Percentiles rank a stretch among this genome's conserved stretches.
Evolutionary conservation across 2,113 vertebrate genomes (phyloP).

Genomic region (Martes martes): DNA sequence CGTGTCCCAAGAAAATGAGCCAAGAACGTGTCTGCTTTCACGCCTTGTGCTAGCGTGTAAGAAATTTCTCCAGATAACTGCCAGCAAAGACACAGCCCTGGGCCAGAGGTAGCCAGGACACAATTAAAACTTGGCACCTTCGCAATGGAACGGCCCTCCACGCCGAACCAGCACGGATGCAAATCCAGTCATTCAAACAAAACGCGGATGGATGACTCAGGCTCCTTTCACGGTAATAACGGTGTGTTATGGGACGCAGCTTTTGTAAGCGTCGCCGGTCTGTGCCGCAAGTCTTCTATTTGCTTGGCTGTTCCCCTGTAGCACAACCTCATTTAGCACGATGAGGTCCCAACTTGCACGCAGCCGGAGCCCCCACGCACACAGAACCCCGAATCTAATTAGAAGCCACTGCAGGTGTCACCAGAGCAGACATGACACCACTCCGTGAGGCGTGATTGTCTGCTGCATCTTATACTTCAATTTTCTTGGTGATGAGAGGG

Average conservation of each 20-base stretch:
- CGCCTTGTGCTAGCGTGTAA: not conserved
- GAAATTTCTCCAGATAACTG: not conserved
- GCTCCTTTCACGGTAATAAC: not conserved
- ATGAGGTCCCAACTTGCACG: conserved; percentile 49
- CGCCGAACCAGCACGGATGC: accelerated
- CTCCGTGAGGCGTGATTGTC: not conserved
- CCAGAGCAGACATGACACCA: not conserved
- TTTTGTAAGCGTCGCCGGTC: not conserved
- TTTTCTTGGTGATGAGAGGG: not conserved
- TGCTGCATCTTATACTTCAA: not conserved
- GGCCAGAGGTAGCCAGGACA: not conserved
- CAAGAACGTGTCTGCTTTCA: not conserved
- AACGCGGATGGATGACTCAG: too few species aligned
- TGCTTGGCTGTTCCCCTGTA: conserved; percentile 26
- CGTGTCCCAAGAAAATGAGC: not conserved
- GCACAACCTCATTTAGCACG: conserved; percentile 32
- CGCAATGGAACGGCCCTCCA: accelerated
- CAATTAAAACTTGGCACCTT: not conserved
- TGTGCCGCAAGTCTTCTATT: not conserved
- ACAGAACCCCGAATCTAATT: conserved; percentile 37
- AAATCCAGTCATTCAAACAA: not conserved
- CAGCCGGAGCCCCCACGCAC: not conserved
- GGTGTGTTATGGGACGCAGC: not conserved
- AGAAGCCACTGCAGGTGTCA: not conserved
- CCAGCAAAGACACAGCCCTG: not conserved